These are phyloP conservation scores for Nomada flava DNA, from an alignment of 2,888 invertebrate species.

Conservation along the genomic window DNA sequence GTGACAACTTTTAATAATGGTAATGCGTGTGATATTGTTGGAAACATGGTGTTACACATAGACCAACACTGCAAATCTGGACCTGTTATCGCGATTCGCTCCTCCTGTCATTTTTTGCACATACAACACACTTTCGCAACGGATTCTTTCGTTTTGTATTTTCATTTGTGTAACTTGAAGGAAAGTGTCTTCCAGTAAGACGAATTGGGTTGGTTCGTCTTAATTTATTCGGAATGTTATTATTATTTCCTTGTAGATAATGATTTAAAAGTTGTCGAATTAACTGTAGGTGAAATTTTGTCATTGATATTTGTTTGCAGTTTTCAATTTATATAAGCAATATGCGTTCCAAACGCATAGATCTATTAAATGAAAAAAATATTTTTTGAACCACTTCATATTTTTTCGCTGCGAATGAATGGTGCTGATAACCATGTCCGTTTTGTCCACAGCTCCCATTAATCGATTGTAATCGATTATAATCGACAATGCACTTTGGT, in stretches of 20 bases:
- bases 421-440: conserved; percentile 56
- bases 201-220: conserved; percentile 44
- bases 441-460: conserved; percentile 9
- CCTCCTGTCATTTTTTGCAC: conserved; percentile 40
- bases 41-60: conserved; percentile 27
- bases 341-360: conserved; percentile 47
- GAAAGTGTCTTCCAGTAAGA: conserved; percentile 43
- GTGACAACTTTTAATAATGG: conserved; percentile 6
- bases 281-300: conserved; percentile 21
- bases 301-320: conserved; percentile 29
- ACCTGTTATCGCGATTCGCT: conserved; percentile 40
- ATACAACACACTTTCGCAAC: conserved; percentile 42
- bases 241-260: conserved; percentile 16
- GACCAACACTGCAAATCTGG: conserved; percentile 40
- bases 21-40: conserved; percentile 20
- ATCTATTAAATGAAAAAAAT: conserved; percentile 69
- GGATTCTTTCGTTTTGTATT: conserved; percentile 42
- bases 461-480: conserved; percentile 6
- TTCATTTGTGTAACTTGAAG: conserved; percentile 35
- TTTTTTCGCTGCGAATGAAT: conserved; percentile 20
- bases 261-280: conserved; percentile 43
- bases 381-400: conserved; percentile 75
- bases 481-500: conserved; percentile 34
- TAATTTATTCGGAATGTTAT: conserved; percentile 46
- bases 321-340: conserved; percentile 40